Base-by-base conservation (phyloP, 2,888 invertebrate species). In the Dynastes tityus region DNA sequence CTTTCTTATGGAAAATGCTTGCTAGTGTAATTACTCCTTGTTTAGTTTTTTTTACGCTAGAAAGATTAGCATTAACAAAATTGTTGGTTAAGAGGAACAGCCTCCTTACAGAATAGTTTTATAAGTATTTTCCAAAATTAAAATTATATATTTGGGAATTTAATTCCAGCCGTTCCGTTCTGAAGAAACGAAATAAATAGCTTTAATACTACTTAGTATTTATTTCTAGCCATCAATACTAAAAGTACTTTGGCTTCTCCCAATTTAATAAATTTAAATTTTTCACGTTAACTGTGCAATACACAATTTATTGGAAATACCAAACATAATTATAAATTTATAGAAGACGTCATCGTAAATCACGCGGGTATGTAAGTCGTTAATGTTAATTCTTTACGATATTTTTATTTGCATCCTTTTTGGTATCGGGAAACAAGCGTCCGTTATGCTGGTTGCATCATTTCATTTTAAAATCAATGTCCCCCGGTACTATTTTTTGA, bases 401-500 rank as follows among this genome's bases (percentile, higher is more conserved):
- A 53, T 51, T 51, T 68, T 68, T 63, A 63, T 63, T 29, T 63
- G 29, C 13, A 63, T 63, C 8, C 32, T 63, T 16, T 63, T 32
- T 5, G 32, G 29, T 27, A 63, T 11, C 11, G 51, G 22, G 49
- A 68, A 68, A 68, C 51, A 32, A 32, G 51, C 4, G 9, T 4
- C 68, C 68, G 68, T 53, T 68, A 68, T 68, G 51, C 27, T 2
- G 37, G 29, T 68, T 68, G 27, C 68, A 51, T 68, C 68, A 68
- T 68, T 51, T 51, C 49, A 51, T n/a, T n/a, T 51, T 68, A 29
- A 68, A 68, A 68, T 68, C 68, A 68, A 53, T 68, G 51, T 68
- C 68, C 29, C 22, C 8, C 16, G n/a, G n/a, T 65, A 29, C 51
- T 51, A 32, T 68, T 49, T 6, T 51, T 13, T 68, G 22, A 49